Evolutionary conservation across 2,113 vertebrate species (phyloP), one percentile per base, ranked within the genome.

Genomic region (Notothenia rossii): DNA sequence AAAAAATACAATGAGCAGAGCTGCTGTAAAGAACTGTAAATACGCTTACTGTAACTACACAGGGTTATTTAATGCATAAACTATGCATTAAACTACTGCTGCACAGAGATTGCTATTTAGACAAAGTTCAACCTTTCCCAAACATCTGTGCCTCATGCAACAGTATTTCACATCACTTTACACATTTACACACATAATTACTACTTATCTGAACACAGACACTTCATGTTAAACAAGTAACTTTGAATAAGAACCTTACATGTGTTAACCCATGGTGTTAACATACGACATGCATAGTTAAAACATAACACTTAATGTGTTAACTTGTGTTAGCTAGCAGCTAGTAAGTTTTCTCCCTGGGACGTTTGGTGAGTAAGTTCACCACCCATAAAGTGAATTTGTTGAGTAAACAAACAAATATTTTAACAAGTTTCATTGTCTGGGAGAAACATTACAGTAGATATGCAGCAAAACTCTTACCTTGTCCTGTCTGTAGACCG

Each of bases 381-480:
- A 33, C 17, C 0, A 1, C 0, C 0, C 2, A 29, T 10, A 18
- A 11, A 3, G 3, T 8, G 6, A 48, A 29, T 15, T 5, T 1
- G 7, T 7, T 7, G 0, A 13, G 15, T 5, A 9, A 25, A 49
- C 1, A 10, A 3, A 10, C n/a, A 3, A 1, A 62, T 4, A 13
- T 1, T 13, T 18, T 36, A 45, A 14, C 1, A 43, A 0, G 0
- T 45, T 22, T 45, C 15, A n/a, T 6, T 0, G 18, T 25, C 0
- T 12, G 6, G 4, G 0, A 1, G 15, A 33, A 53, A 4, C 1
- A 7, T 73, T n/a, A 36, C 0, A 14, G 3, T 3, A 33, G 4
- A 20, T 33, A 25, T 3, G 10, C 2, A 11, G n/a, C 2, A 7
- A 3, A 0, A 3, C 12, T 10, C 90, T 79, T 82, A 92, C 90